Percentiles rank a stretch among this genome's conserved stretches.
Evolutionary conservation across 1,140 invertebrate genomes (phyloP).

Genomic region (Calephelis nemesis): DNA sequence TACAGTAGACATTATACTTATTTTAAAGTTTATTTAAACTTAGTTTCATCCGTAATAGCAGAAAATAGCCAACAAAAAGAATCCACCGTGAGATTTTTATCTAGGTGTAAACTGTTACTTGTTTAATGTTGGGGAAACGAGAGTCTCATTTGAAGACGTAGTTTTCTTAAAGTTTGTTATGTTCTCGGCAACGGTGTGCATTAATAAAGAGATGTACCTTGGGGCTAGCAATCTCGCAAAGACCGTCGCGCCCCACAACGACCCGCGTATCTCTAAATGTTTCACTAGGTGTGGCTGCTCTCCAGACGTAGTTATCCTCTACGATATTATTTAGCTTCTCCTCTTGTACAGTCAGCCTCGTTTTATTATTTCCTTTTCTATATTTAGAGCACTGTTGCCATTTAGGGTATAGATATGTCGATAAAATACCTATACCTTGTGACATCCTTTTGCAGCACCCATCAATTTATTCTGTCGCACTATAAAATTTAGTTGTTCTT

Average conservation of each 20-base stretch:
- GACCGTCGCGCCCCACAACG: slow-evolving; percentile 19
- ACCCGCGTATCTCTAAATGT: slow-evolving; percentile 25
- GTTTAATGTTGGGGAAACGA: slow-evolving; percentile 57
- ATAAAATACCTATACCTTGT: no score
- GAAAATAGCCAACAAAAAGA: slow-evolving; percentile 57
- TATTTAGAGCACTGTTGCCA: no score
- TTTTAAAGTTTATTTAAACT: slow-evolving; percentile 6
- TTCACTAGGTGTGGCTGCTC: slow-evolving; percentile 25
- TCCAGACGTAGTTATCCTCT: slow-evolving; percentile 15
- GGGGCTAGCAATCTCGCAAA: slow-evolving; percentile 38
- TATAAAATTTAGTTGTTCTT: no score
- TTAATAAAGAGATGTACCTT: slow-evolving; percentile 51
- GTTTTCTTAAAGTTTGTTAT: slow-evolving; percentile 62
- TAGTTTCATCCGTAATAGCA: slow-evolving; percentile 20
- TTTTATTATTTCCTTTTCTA: background rate
- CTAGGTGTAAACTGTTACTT: slow-evolving; percentile 58
- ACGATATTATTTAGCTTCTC: slow-evolving; percentile 12
- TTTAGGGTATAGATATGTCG: no score
- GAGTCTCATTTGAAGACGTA: slow-evolving; percentile 39
- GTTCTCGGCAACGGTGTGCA: slow-evolving; percentile 38
- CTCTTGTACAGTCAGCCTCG: background rate
- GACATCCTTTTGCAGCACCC: no score
- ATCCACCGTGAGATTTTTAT: slow-evolving; percentile 48
- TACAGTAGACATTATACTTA: slow-evolving; percentile 11
- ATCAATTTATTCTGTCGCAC: no score